A percentile compares a stretch with the other conserved stretches of the same genome.
Evolutionary conservation across 2,113 vertebrate genomes (phyloP).

Genomic region (Aptenodytes patagonicus): DNA sequence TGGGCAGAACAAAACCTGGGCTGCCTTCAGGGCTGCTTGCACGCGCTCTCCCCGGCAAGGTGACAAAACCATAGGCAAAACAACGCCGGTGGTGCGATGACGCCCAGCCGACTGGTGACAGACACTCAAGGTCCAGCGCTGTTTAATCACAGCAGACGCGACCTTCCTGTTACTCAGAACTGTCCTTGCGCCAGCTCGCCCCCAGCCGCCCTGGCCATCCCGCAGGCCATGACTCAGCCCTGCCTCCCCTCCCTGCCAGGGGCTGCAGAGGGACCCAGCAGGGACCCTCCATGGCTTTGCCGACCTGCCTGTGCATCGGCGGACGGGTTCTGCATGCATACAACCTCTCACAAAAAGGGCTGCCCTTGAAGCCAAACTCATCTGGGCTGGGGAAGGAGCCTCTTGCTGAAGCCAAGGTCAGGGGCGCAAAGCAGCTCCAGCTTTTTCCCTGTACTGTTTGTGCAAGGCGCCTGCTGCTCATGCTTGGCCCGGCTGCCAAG

Average conservation of each 20-base stretch:
- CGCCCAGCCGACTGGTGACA: background rate
- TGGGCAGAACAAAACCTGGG: background rate
- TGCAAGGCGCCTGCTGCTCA: background rate
- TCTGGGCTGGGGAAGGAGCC: background rate
- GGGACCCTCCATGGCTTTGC: background rate
- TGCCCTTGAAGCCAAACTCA: background rate
- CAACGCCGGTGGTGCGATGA: accelerated
- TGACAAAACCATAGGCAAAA: background rate
- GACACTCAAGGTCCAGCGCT: background rate
- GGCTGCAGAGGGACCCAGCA: background rate
- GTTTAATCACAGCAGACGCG: background rate
- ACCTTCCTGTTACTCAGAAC: background rate
- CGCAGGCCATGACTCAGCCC: background rate
- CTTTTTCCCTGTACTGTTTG: background rate
- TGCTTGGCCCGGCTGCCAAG: background rate
- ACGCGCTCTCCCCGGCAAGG: accelerated
- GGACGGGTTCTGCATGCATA: no score
- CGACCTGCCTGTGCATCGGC: accelerated
- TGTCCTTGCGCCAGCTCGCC: background rate
- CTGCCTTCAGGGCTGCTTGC: background rate
- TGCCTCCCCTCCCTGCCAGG: background rate
- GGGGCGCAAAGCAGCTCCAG: background rate
- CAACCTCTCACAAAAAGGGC: background rate
- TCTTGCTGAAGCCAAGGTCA: background rate
- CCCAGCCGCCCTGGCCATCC: accelerated